phyloP scores from a whole-genome alignment of 2,797 vertebrate genomes.

The Halcyon smyrnensis region DNA sequence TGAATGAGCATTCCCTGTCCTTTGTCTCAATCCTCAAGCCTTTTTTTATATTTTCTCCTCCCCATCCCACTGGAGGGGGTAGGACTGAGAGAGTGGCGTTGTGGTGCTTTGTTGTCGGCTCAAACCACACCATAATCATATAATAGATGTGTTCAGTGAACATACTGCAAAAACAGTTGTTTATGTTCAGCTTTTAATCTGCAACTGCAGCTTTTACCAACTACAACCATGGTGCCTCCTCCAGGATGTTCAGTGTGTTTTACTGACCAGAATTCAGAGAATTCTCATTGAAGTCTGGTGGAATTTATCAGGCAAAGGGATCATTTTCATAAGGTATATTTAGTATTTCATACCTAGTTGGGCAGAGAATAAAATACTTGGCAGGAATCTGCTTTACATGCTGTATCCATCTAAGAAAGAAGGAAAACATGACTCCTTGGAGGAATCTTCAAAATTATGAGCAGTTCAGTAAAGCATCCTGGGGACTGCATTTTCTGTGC shows the following conservation, averaged over 20 bases:
- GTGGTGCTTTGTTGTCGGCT: not conserved
- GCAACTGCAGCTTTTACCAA: not conserved
- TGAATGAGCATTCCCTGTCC: not conserved
- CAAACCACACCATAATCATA: not conserved
- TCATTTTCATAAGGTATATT: not conserved
- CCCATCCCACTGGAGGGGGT: not conserved
- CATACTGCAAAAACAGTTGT: not conserved
- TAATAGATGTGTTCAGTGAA: not conserved
- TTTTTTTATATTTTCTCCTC: not conserved
- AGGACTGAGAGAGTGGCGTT: not conserved
- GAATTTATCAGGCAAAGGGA: not conserved
- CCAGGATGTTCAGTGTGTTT: not conserved
- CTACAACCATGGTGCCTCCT: not conserved
- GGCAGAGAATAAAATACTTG: not conserved
- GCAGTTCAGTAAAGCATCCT: not conserved
- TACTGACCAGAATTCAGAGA: not conserved
- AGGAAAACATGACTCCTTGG: not conserved
- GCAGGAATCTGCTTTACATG: not conserved
- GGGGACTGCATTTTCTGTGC: not conserved
- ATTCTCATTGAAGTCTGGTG: not conserved
- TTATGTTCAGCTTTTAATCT: not conserved
- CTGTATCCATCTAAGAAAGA: not conserved
- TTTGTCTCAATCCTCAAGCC: too few species aligned
- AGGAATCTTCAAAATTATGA: not conserved
- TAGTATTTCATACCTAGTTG: not conserved